phyloP scores from a whole-genome alignment of 2,888 invertebrate genomes.

The Epinotia ramella region DNA sequence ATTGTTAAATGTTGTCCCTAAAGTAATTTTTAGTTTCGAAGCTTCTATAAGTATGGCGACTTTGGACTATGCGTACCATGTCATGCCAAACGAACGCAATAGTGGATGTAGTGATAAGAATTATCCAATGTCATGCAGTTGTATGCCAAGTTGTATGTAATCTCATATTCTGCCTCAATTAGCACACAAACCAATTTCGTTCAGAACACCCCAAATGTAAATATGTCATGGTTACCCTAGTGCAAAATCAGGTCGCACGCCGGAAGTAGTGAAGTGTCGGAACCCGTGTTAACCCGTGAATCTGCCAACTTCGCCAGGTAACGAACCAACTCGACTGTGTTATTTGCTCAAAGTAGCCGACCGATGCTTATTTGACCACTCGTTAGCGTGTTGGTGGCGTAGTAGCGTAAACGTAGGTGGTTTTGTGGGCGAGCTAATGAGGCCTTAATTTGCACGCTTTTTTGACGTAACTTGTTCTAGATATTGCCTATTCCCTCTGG shows the following conservation, averaged over 20 bases:
- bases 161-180: neutral
- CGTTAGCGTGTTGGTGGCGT: slow-evolving; percentile 45
- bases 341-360: slow-evolving; percentile 47
- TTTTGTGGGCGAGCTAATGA: slow-evolving; percentile 44
- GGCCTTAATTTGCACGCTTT: slow-evolving; percentile 40
- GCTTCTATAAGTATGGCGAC: no score
- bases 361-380: slow-evolving; percentile 46
- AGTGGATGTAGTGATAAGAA: neutral
- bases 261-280: slow-evolving; percentile 38
- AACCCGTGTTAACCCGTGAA: slow-evolving; percentile 41
- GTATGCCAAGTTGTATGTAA: neutral
- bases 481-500: neutral
- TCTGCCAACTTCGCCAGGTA: slow-evolving; percentile 38
- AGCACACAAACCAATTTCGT: slow-evolving; percentile 3
- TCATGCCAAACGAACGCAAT: neutral
- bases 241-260: slow-evolving; percentile 52
- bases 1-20: no score
- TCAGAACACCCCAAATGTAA: slow-evolving; percentile 5
- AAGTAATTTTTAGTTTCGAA: no score
- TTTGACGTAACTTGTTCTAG: slow-evolving; percentile 11
- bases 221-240: slow-evolving; percentile 44
- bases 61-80: neutral
- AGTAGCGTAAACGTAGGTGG: slow-evolving; percentile 37
- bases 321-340: slow-evolving; percentile 43
- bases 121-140: neutral